A percentile compares a stretch with the other conserved stretches of the same genome.
phyloP scores from a whole-genome alignment of 2,797 vertebrate genomes.

The Poeciliopsis paucimaculata region DNA sequence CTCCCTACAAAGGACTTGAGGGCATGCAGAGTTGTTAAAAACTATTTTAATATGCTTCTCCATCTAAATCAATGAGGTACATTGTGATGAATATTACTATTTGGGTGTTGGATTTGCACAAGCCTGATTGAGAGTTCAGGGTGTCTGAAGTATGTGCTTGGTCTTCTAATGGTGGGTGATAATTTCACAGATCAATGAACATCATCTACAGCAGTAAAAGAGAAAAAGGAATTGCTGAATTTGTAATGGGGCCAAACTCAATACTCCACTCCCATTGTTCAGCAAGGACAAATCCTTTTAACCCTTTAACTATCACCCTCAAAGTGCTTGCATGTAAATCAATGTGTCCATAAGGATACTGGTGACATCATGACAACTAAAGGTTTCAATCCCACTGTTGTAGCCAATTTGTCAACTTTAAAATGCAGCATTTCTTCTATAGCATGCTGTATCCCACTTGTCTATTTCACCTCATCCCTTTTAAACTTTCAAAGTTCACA shows the following conservation, averaged over 20 bases:
- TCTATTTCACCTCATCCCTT: slow-evolving; percentile 36
- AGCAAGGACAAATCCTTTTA: slow-evolving; percentile 65
- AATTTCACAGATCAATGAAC: slow-evolving; percentile 84
- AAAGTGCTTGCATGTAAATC: too few species aligned
- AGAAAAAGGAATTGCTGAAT: slow-evolving; percentile 57
- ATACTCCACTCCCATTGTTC: slow-evolving; percentile 76
- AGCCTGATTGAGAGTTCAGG: slow-evolving; percentile 75
- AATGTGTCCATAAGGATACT: too few species aligned
- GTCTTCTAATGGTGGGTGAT: slow-evolving; percentile 77
- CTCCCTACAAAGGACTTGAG: slow-evolving; percentile 49
- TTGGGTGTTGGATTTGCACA: slow-evolving; percentile 64
- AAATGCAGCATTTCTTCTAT: slow-evolving; percentile 40
- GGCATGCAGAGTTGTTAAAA: slow-evolving; percentile 59
- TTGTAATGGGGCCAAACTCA: slow-evolving; percentile 77
- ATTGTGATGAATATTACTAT: slow-evolving; percentile 76
- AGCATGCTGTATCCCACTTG: slow-evolving; percentile 32
- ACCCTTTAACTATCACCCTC: too few species aligned
- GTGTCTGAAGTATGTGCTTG: slow-evolving; percentile 68
- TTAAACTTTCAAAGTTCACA: neutral
- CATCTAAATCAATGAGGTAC: slow-evolving; percentile 66
- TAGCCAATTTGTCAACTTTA: slow-evolving; percentile 48
- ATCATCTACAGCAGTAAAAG: slow-evolving; percentile 75
- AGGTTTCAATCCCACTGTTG: slow-evolving; percentile 46
- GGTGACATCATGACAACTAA: too few species aligned
- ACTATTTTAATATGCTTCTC: slow-evolving; percentile 66